Evolutionary conservation across 64 coral and sea anemone species (phyloP).

Genomic region (Porites australiensis): DNA sequence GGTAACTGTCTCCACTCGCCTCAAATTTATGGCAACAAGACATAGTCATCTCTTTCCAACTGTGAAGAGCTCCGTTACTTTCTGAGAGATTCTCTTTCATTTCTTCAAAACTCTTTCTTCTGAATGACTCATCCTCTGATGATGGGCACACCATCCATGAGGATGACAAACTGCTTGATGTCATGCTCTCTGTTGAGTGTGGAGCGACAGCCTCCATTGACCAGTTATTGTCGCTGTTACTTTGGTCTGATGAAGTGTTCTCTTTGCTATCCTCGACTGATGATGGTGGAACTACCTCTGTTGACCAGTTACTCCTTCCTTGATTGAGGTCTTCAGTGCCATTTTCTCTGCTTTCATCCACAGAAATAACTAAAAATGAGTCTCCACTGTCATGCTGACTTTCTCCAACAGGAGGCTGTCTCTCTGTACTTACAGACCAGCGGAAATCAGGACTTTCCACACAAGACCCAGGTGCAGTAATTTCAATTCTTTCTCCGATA

Average conservation of each 20-base stretch:
- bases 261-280: not conserved
- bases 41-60: slow-evolving; percentile 46
- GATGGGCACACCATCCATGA: slow-evolving; percentile 76
- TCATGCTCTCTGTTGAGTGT: slow-evolving; percentile 1
- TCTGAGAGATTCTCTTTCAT: slow-evolving; percentile 60
- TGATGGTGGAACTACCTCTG: slow-evolving; percentile 37
- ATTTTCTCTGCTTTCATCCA: slow-evolving; percentile 8
- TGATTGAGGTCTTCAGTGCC: not conserved
- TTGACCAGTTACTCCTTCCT: slow-evolving; percentile 15
- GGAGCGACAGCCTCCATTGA: slow-evolving; percentile 24
- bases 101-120: slow-evolving; percentile 77
- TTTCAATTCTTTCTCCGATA: slow-evolving; percentile 36
- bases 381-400: slow-evolving; percentile 24
- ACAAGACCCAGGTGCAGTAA: not conserved
- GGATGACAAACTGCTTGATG: slow-evolving; percentile 63
- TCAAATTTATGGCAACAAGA: slow-evolving; percentile 79
- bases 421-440: not conserved
- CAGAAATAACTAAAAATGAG: slow-evolving; percentile 29
- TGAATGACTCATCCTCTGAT: slow-evolving; percentile 70
- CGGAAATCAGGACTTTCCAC: not conserved
- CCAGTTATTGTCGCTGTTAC: not conserved
- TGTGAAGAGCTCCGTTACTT: slow-evolving; percentile 6
- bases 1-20: slow-evolving; percentile 41
- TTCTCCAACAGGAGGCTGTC: slow-evolving; percentile 34
- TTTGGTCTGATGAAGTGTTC: not conserved